These are phyloP conservation scores for Takifugu rubripes DNA, from an alignment of 2,797 vertebrate genomes.

Conservation along the genomic window DNA sequence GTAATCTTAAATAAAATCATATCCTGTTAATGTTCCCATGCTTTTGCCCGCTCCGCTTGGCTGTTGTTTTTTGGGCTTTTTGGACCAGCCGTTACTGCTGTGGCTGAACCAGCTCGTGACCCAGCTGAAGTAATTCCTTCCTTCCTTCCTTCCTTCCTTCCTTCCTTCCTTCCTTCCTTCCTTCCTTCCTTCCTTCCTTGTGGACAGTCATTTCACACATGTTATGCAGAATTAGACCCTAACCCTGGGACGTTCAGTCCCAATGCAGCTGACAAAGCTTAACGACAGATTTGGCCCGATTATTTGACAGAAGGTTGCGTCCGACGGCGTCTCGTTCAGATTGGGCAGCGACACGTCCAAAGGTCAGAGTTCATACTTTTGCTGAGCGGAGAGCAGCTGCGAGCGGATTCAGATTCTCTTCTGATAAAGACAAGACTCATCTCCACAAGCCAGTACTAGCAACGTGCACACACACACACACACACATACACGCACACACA, in stretches of 20 bases:
- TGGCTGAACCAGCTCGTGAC: conserved; percentile 68
- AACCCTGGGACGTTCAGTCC: conserved; percentile 20
- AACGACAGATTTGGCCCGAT: conserved; percentile 39
- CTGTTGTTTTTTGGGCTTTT: not conserved
- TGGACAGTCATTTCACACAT: conserved; percentile 12
- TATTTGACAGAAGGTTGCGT: conserved; percentile 49
- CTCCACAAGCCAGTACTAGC: not conserved
- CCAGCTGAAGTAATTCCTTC: conserved; percentile 69
- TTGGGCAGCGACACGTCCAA: conserved; percentile 27
- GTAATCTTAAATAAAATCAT: conserved; percentile 40
- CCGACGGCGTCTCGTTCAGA: conserved; percentile 10
- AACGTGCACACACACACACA: conserved; percentile 1
- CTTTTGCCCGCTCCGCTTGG: conserved; percentile 19
- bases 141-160: conserved; percentile 22
- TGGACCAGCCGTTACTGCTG: conserved; percentile 24
- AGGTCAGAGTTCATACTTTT: conserved; percentile 51
- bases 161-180: conserved; percentile 13
- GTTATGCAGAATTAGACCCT: conserved; percentile 7
- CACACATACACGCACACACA: not conserved
- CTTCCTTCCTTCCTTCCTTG: conserved; percentile 12
- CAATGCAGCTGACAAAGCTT: conserved; percentile 26
- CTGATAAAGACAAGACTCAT: conserved; percentile 37
- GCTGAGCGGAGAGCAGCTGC: conserved; percentile 37
- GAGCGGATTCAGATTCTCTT: conserved; percentile 38
- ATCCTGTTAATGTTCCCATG: conserved; percentile 23